A percentile compares a stretch with the other conserved stretches of the same genome.
Conservation (phyloP, 2,888 invertebrate species). For the Dexiosoma caninum region DNA sequence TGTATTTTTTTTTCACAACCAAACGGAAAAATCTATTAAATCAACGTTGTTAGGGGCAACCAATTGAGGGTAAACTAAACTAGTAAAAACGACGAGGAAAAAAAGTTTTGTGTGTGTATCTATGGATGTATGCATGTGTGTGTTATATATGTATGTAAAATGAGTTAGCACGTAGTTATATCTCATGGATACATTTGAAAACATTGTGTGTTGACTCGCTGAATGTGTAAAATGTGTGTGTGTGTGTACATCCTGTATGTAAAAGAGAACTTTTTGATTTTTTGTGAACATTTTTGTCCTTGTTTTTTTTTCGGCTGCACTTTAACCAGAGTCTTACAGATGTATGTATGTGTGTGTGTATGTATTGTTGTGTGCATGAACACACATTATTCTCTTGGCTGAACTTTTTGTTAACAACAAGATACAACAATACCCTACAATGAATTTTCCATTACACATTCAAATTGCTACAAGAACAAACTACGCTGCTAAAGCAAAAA, state of each 20-base stretch:
- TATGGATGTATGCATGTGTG: background rate
- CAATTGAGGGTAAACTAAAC: slow-evolving; percentile 77
- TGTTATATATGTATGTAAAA: too few species aligned
- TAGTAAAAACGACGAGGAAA: slow-evolving; percentile 34
- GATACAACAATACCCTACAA: slow-evolving; percentile 40
- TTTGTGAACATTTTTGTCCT: slow-evolving; percentile 48
- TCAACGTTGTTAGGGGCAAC: slow-evolving; percentile 77
- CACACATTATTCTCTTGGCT: slow-evolving; percentile 2
- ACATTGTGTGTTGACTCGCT: background rate
- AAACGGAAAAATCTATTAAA: slow-evolving; percentile 77
- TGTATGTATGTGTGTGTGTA: slow-evolving; percentile 20
- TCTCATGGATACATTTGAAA: slow-evolving; percentile 7
- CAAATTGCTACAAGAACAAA: slow-evolving; percentile 20
- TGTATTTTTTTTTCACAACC: slow-evolving; percentile 60
- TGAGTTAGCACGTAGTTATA: background rate
- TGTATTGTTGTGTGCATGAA: too few species aligned
- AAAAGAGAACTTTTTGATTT: slow-evolving; percentile 18
- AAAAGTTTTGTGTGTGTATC: background rate
- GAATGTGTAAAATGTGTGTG: background rate
- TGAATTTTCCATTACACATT: slow-evolving; percentile 51
- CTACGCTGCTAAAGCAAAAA: background rate
- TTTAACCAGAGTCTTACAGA: slow-evolving; percentile 2
- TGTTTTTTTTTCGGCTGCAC: slow-evolving; percentile 34
- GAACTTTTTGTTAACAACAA: slow-evolving; percentile 36
- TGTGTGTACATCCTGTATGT: slow-evolving; percentile 46